These are phyloP conservation scores for Drosophila fungiperda DNA, from an alignment of 2,888 invertebrate genomes.

Conservation along the genomic window DNA sequence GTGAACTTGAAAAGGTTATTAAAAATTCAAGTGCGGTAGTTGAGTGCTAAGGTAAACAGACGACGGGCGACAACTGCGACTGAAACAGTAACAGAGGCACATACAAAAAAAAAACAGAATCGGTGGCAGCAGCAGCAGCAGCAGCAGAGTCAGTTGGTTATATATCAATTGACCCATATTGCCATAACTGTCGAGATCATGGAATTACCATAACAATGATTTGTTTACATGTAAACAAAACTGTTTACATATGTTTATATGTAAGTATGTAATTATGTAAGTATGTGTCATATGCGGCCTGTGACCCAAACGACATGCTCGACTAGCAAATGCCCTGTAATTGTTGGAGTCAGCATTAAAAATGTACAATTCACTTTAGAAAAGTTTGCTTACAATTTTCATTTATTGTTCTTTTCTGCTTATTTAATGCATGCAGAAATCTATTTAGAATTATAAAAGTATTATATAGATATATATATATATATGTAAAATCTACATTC, in stretches of 20 bases:
- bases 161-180: slow-evolving; percentile 54
- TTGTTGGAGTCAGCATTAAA: not conserved
- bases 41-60: slow-evolving; percentile 72
- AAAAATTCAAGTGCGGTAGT: slow-evolving; percentile 76
- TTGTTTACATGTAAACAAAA: slow-evolving; percentile 25
- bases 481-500: not conserved
- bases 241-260: slow-evolving; percentile 1
- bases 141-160: slow-evolving; percentile 20
- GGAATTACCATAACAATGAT: slow-evolving; percentile 52
- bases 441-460: not conserved
- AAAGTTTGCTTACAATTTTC: not conserved
- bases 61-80: slow-evolving; percentile 27
- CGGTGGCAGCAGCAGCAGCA: not conserved
- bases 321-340: slow-evolving; percentile 25
- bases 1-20: slow-evolving; percentile 77
- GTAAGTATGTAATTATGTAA: not conserved
- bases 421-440: not conserved
- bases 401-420: not conserved
- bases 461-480: not conserved
- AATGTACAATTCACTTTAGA: not conserved
- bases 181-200: slow-evolving; percentile 28
- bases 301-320: not conserved
- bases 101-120: not conserved
- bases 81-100: not conserved
- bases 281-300: slow-evolving; percentile 1